These are phyloP conservation scores for Apodemus agrarius DNA, from an alignment of 2,797 vertebrate genomes.

Conservation along the genomic window DNA sequence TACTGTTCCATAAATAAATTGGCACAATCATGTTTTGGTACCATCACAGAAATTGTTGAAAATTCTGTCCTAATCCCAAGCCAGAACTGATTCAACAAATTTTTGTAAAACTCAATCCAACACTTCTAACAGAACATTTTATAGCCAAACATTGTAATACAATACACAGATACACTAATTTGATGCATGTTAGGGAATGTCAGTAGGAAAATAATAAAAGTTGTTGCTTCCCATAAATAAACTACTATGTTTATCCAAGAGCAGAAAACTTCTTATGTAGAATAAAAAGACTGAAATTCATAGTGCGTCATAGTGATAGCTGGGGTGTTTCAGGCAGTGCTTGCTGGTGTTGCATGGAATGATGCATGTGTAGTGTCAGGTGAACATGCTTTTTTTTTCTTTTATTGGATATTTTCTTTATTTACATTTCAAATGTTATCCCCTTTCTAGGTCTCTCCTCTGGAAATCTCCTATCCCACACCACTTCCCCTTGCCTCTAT, in stretches of 20 bases:
- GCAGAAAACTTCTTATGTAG: background rate
- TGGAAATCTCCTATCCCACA: too few species aligned
- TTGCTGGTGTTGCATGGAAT: too few species aligned
- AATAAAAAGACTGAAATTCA: background rate
- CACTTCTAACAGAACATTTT: background rate
- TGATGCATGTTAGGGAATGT: background rate
- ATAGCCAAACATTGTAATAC: background rate
- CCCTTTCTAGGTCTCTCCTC: too few species aligned
- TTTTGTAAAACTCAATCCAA: background rate
- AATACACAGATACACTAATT: background rate
- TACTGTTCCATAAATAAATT: too few species aligned
- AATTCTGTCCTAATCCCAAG: background rate
- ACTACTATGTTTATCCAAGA: background rate
- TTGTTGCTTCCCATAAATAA: background rate
- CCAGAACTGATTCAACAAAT: background rate
- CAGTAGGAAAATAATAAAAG: background rate
- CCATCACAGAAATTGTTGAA: background rate
- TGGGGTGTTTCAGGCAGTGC: background rate
- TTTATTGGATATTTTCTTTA: too few species aligned
- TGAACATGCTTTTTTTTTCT: background rate
- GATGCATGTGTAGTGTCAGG: background rate
- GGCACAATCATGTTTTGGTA: background rate
- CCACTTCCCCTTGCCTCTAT: too few species aligned
- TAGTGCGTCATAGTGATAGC: too few species aligned
- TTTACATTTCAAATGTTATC: too few species aligned